Evolutionary conservation across 2,113 vertebrate genomes (phyloP).

Genomic region (Ranitomeya variabilis): DNA sequence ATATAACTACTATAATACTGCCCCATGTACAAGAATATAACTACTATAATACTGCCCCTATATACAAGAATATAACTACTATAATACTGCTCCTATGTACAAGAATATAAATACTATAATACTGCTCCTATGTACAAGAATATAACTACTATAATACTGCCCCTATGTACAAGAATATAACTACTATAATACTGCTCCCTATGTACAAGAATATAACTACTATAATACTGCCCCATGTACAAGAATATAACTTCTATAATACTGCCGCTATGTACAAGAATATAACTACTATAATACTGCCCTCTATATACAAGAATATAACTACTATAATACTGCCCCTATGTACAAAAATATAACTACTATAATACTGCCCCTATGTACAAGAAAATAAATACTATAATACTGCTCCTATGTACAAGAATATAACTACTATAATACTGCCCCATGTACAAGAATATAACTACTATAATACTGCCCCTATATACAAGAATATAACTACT

Average conservation of each 20-base stretch:
- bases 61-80: neutral
- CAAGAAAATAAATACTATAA: neutral
- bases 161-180: no score
- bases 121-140: no score
- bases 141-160: no score
- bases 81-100: no score
- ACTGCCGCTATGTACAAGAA: neutral
- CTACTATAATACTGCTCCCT: neutral
- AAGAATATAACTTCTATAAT: neutral
- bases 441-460: no score
- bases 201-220: neutral
- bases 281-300: slow-evolving; percentile 4
- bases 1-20: neutral
- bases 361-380: neutral
- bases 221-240: neutral
- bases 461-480: no score
- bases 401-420: no score
- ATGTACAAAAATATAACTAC: neutral
- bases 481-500: no score
- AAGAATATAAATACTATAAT: no score
- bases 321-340: slow-evolving; percentile 12
- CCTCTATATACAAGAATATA: neutral
- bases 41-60: neutral
- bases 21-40: neutral
- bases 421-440: no score